phyloP scores from a whole-genome alignment of 2,888 invertebrate genomes.

The Erynnis tages region DNA sequence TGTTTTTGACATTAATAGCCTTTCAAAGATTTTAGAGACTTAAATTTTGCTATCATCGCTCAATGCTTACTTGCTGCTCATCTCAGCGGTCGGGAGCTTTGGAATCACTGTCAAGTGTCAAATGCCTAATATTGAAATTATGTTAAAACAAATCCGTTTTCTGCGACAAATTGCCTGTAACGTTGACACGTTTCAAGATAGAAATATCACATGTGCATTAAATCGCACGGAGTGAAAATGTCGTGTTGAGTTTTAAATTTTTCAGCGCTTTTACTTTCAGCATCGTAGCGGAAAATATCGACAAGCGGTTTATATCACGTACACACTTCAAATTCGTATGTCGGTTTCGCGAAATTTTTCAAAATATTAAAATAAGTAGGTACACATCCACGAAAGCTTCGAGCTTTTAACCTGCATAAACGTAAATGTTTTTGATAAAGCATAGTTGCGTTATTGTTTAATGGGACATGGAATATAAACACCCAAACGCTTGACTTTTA shows the following conservation, averaged over 20 bases:
- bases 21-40: too few species aligned
- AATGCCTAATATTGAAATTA: too few species aligned
- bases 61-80: too few species aligned
- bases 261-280: constrained; percentile 11
- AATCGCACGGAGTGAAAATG: constrained; percentile 6
- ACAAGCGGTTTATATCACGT: constrained; percentile 4
- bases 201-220: constrained; percentile 7
- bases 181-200: not conserved
- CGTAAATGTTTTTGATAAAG: not conserved
- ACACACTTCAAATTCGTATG: constrained; percentile 6
- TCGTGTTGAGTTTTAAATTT: constrained; percentile 8
- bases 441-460: not conserved
- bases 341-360: not conserved
- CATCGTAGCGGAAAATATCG: constrained; percentile 11
- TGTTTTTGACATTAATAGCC: too few species aligned
- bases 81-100: too few species aligned
- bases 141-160: not conserved
- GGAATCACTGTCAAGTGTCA: too few species aligned
- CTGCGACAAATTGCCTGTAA: not conserved
- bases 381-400: not conserved
- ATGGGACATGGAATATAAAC: constrained; percentile 1
- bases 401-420: not conserved
- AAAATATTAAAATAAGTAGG: constrained; percentile 1
- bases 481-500: constrained; percentile 1
- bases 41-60: too few species aligned